Evolutionary conservation across 1,140 invertebrate species (phyloP), one percentile per base, ranked within the genome.

Genomic region (Arion vulgaris): DNA sequence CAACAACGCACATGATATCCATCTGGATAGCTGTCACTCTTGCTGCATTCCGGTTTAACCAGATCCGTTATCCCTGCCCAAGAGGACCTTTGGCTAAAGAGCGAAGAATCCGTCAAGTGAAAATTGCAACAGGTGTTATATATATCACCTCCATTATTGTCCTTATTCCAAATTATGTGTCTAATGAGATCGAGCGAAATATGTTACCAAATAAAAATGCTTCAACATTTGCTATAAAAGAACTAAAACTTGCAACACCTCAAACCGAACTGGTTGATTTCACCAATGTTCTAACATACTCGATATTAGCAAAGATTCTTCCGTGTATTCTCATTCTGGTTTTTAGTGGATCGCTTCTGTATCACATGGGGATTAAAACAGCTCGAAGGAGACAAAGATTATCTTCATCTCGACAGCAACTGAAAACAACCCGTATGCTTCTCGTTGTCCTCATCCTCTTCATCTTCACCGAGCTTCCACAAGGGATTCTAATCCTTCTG

Each of bases 21-120:
- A 98, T 98, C 82, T 98, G 96, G 95, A 90, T 99, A 82, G 98
- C 97, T 0, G 95, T 99, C 0, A 96, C 96, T 0, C 91, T 99
- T 68, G 97, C 97, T 0, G 95, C 98, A 0, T 89, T 91, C 49
- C 79, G 90, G 38, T 96, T 2, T 95, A 97, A 7, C 92, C 94
- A 88, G 88, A 94, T 91, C 95, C 96, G 2, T 95, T 96, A 85
- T 93, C 94, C 83, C 95, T 96, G 92, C 92, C 85, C 83, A 36
- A 62, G 82, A 13, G 96, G 96, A 95, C 97, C 96, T 85, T 93
- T 96, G 95, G 95, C 97, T 95, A 89, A 95, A 94, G 83, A 94
- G 68, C 68, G 87, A 41, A 81, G 88, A 7, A 87, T 91, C 51
- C 81, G 72, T 0, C 93, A 95, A 2, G 96, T 96, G 87, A 94